phyloP scores from a whole-genome alignment of 2,113 vertebrate genomes.

The Erinaceus europaeus region DNA sequence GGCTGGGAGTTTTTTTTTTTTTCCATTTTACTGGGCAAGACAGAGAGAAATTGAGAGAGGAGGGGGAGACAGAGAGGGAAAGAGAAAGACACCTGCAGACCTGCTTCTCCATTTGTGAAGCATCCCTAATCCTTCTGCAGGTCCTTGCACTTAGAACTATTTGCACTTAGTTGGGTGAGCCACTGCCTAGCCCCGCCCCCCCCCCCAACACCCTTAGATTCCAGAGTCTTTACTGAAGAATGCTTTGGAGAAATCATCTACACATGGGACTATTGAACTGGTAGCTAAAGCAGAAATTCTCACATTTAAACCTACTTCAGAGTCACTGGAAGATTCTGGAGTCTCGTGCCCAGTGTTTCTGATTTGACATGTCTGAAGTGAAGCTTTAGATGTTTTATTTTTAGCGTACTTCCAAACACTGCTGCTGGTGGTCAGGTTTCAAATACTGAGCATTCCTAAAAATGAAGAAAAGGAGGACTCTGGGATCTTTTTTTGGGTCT shows the following conservation, averaged over 20 bases:
- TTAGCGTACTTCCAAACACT: background rate
- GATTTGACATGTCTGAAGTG: background rate
- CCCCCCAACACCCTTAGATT: background rate
- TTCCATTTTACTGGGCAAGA: too few relatives aligned
- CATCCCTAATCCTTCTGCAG: too few relatives aligned
- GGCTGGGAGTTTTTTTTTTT: too few relatives aligned
- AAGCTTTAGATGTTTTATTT: background rate
- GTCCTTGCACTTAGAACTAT: too few relatives aligned
- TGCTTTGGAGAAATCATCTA: background rate
- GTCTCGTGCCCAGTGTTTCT: background rate
- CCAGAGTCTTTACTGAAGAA: background rate
- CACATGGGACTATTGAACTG: background rate
- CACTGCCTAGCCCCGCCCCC: too few relatives aligned
- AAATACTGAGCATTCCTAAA: background rate
- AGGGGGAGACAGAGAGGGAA: too few relatives aligned
- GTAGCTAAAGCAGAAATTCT: background rate
- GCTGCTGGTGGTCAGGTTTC: background rate
- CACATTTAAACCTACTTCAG: background rate
- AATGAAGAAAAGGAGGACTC: background rate
- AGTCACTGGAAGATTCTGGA: background rate
- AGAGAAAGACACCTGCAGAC: too few relatives aligned
- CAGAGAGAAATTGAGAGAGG: too few relatives aligned
- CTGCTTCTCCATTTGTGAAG: too few relatives aligned
- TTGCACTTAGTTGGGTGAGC: too few relatives aligned
- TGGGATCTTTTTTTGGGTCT: background rate